A percentile compares a stretch with the other conserved stretches of the same genome.
Evolutionary conservation across 2,113 vertebrate species (phyloP).

Genomic region (Tiliqua scincoides): DNA sequence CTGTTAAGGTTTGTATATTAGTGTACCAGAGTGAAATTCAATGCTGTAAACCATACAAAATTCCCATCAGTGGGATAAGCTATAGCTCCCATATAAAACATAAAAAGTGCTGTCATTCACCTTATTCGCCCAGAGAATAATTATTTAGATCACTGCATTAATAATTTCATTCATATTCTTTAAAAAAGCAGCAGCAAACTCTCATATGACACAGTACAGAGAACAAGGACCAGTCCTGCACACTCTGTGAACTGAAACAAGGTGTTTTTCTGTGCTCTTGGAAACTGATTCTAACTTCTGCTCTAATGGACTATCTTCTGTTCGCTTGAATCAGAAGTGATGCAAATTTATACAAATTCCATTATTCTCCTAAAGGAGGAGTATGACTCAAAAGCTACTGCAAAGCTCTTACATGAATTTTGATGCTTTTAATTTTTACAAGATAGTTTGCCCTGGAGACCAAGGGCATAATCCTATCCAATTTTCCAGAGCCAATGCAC

Average conservation of each 20-base stretch:
- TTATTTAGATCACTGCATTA: constrained; percentile 16
- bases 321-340: background rate
- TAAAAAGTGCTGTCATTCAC: background rate
- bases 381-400: background rate
- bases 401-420: background rate
- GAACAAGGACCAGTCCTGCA: constrained; percentile 4
- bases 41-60: background rate
- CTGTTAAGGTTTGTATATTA: background rate
- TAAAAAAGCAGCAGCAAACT: constrained; percentile 77
- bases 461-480: too few species aligned
- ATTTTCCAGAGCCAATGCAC: too few species aligned
- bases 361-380: background rate
- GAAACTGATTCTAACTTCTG: constrained; percentile 3
- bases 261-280: background rate
- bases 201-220: constrained; percentile 34
- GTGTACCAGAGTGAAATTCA: background rate
- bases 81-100: background rate
- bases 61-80: background rate
- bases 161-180: constrained; percentile 37
- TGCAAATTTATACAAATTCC: background rate
- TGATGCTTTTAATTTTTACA: background rate
- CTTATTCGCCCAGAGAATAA: background rate
- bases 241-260: background rate
- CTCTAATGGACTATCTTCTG: background rate
- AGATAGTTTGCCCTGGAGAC: too few species aligned